Conservation (phyloP, 2,113 vertebrate genomes). For the Manacus vitellinus region DNA sequence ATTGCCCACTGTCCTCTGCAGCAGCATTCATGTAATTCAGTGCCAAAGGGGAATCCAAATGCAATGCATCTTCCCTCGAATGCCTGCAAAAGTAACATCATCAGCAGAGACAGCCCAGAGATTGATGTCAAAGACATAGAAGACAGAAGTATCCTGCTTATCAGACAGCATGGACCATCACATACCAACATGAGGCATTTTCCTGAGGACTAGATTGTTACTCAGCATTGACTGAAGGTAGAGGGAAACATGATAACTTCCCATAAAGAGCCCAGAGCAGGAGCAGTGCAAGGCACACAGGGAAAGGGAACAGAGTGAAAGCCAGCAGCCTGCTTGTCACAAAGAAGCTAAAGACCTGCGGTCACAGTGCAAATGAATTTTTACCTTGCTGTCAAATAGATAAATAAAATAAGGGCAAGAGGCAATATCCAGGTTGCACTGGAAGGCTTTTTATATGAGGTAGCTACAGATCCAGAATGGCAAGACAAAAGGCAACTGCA, state of each 20-base stretch:
- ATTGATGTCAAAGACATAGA: background rate
- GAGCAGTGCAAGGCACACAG: background rate
- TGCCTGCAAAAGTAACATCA: background rate
- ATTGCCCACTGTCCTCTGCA: fast-evolving
- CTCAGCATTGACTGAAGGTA: background rate
- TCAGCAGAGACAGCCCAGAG: background rate
- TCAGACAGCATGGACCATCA: background rate
- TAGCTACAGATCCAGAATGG: background rate
- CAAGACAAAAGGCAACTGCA: background rate
- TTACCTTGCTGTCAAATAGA: background rate
- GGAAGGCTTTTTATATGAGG: background rate
- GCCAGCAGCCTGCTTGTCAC: background rate
- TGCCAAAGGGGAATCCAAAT: background rate
- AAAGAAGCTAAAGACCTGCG: background rate
- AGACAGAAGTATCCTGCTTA: background rate
- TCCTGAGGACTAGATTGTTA: background rate
- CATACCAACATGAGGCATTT: background rate
- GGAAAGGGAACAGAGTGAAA: background rate
- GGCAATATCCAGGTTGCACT: background rate
- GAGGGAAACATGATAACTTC: background rate
- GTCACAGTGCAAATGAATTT: background rate
- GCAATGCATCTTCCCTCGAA: background rate
- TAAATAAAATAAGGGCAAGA: background rate
- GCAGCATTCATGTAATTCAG: background rate
- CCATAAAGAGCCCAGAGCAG: background rate